Percentiles rank a stretch among this genome's conserved stretches.
phyloP scores from a whole-genome alignment of 1,140 invertebrate genomes.

The Apis dorsata region DNA sequence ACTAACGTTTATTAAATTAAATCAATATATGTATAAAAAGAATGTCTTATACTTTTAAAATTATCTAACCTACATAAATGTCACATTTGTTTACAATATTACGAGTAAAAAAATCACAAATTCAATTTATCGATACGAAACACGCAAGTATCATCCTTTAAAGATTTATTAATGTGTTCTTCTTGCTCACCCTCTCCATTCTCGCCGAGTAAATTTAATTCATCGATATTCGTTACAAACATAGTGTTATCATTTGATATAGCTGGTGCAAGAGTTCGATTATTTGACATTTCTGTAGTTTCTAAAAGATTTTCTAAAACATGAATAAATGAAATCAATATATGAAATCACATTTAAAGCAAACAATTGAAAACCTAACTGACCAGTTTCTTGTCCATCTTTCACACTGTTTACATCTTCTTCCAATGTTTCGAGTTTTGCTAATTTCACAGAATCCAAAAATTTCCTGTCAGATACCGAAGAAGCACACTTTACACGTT shows the following conservation, averaged over 20 bases:
- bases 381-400: slow-evolving; percentile 67
- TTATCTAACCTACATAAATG: not conserved
- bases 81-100: not conserved
- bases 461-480: slow-evolving; percentile 65
- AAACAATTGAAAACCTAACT: not conserved
- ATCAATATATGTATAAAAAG: slow-evolving; percentile 30
- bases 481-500: slow-evolving; percentile 62
- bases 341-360: not conserved
- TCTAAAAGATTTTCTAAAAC: slow-evolving; percentile 62
- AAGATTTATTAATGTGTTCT: slow-evolving; percentile 19
- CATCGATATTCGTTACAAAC: slow-evolving; percentile 66
- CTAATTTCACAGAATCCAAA: slow-evolving; percentile 70
- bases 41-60: not conserved
- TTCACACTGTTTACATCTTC: slow-evolving; percentile 14
- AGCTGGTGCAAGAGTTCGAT: not conserved
- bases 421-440: slow-evolving; percentile 60
- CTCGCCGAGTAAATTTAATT: slow-evolving; percentile 71
- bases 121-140: slow-evolving; percentile 69
- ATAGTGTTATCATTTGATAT: not conserved
- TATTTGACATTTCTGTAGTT: not conserved
- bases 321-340: not conserved
- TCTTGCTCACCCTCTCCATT: slow-evolving; percentile 33
- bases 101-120: slow-evolving; percentile 57
- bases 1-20: slow-evolving; percentile 30
- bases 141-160: slow-evolving; percentile 31